Conservation (phyloP, 2,797 vertebrate genomes). For the Oryzias dopingdopingensis region DNA sequence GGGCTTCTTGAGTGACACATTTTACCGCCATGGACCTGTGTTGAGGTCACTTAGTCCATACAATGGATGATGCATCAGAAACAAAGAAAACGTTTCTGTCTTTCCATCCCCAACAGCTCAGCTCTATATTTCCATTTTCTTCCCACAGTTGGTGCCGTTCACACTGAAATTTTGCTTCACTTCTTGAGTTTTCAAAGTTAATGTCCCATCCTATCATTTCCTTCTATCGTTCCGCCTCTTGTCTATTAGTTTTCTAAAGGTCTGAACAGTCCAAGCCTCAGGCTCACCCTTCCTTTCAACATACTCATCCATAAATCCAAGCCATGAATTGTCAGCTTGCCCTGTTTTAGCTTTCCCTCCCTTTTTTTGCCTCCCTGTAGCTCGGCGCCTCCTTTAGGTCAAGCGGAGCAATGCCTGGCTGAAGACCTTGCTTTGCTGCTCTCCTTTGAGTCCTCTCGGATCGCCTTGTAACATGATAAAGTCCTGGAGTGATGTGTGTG, state of each 20-base stretch:
- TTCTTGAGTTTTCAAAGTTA: slow-evolving; percentile 33
- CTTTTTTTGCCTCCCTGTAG: slow-evolving; percentile 27
- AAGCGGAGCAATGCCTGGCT: slow-evolving; percentile 36
- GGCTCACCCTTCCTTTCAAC: slow-evolving; percentile 46
- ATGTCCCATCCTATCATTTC: slow-evolving; percentile 29
- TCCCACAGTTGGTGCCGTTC: slow-evolving; percentile 38
- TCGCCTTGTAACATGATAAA: slow-evolving; percentile 68
- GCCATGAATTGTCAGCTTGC: slow-evolving; percentile 48
- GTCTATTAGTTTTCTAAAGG: slow-evolving; percentile 36
- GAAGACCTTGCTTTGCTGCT: slow-evolving; percentile 30
- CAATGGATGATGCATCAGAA: not conserved
- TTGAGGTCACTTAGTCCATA: not conserved
- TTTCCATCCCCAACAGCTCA: slow-evolving; percentile 47
- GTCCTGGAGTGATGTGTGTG: slow-evolving; percentile 60
- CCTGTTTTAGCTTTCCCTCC: slow-evolving; percentile 46
- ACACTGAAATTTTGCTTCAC: slow-evolving; percentile 41
- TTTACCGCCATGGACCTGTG: not conserved
- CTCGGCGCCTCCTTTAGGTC: slow-evolving; percentile 51
- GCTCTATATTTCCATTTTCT: slow-evolving; percentile 62
- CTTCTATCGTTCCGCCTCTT: slow-evolving; percentile 30
- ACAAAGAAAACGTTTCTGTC: slow-evolving; percentile 41
- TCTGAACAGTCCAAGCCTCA: slow-evolving; percentile 44
- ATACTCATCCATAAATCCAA: slow-evolving; percentile 62
- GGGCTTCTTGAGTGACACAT: not conserved
- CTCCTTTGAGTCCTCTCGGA: slow-evolving; percentile 47